A percentile compares a stretch with the other conserved stretches of the same genome.
Evolutionary conservation across 2,797 vertebrate species (phyloP).

Genomic region (Manis javanica): DNA sequence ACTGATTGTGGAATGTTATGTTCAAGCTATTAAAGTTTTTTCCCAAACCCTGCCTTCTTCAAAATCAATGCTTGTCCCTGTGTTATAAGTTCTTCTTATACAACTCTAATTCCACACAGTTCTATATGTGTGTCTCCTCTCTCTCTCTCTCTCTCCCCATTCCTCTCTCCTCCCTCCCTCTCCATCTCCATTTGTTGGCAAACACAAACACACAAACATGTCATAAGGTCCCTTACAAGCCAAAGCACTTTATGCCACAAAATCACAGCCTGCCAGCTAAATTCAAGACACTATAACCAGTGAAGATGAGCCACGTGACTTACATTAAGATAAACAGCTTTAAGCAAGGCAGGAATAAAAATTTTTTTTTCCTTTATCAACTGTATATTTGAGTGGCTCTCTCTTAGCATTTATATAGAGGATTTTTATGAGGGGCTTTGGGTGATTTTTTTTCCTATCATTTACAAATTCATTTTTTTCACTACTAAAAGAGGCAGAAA

Average conservation of each 20-base stretch:
- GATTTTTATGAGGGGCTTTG: slow-evolving; percentile 4
- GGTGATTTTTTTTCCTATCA: slow-evolving; percentile 48
- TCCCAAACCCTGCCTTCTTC: neutral
- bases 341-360: slow-evolving; percentile 77
- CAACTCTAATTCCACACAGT: neutral
- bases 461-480: slow-evolving; percentile 60
- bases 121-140: neutral
- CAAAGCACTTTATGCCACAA: slow-evolving; percentile 79
- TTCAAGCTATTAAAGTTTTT: slow-evolving; percentile 30
- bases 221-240: slow-evolving; percentile 58
- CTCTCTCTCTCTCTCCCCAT: too few species aligned
- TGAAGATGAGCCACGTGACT: slow-evolving; percentile 79
- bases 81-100: neutral
- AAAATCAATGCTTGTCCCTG: neutral
- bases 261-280: slow-evolving; percentile 63
- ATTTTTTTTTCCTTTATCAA: slow-evolving; percentile 67
- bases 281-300: slow-evolving; percentile 76
- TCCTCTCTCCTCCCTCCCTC: neutral
- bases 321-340: slow-evolving; percentile 80
- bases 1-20: slow-evolving; percentile 24
- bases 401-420: slow-evolving; percentile 79
- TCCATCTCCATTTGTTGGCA: neutral
- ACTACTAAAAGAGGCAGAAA: slow-evolving; percentile 61
- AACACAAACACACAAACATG: slow-evolving; percentile 54
- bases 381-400: slow-evolving; percentile 79